Evolutionary conservation across 2,797 vertebrate species (phyloP).

Genomic region (Hybognathus amarus): DNA sequence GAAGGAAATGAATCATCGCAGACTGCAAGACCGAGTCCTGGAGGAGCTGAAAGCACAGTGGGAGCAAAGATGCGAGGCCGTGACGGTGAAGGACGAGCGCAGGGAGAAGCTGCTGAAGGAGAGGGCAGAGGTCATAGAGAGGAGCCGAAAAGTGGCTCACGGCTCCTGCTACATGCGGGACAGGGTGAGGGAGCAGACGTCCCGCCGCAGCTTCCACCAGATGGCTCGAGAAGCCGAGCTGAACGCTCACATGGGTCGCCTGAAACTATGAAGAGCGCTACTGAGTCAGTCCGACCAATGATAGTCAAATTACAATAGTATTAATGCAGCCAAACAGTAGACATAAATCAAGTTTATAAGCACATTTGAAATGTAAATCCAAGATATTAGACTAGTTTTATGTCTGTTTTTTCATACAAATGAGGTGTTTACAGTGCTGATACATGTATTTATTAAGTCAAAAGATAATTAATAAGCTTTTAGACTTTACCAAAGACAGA

Average conservation of each 20-base stretch:
- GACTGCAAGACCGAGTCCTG: slow-evolving; percentile 69
- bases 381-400: background rate
- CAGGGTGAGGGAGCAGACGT: slow-evolving; percentile 67
- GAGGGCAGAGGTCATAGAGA: slow-evolving; percentile 71
- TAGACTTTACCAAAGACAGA: background rate
- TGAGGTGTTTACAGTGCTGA: background rate
- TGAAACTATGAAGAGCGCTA: slow-evolving; percentile 62
- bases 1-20: slow-evolving; percentile 68
- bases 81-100: slow-evolving; percentile 73
- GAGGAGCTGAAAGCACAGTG: slow-evolving; percentile 73
- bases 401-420: background rate
- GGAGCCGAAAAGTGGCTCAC: slow-evolving; percentile 69
- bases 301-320: background rate
- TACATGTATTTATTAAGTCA: background rate
- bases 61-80: slow-evolving; percentile 63
- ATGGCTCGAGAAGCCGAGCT: slow-evolving; percentile 76
- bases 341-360: background rate
- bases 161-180: slow-evolving; percentile 79
- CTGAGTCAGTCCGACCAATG: background rate
- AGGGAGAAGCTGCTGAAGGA: slow-evolving; percentile 70
- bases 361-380: background rate
- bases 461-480: background rate
- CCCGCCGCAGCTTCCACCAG: slow-evolving; percentile 69
- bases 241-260: slow-evolving; percentile 60
- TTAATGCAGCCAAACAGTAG: background rate